Evolutionary conservation across 1,140 invertebrate species (phyloP).

Genomic region (Hormaphis cornu): DNA sequence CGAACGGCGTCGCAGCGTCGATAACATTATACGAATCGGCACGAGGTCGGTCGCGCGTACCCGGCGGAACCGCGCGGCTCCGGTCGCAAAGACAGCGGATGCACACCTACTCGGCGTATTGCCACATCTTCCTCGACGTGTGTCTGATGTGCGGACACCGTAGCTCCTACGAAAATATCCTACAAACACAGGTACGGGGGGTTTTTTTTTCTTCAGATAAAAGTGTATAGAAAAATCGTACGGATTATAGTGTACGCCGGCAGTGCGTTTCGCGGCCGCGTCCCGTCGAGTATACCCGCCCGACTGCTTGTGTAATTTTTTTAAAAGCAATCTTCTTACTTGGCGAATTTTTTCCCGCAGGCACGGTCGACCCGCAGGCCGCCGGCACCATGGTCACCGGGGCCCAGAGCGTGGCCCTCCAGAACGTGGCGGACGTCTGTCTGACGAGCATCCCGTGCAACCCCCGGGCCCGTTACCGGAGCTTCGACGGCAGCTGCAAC

Average conservation of each 20-base stretch:
- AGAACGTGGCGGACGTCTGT: slow-evolving; percentile 36
- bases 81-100: no score
- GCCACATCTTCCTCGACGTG: no score
- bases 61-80: neutral
- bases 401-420: slow-evolving; percentile 27
- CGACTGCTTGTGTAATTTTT: neutral
- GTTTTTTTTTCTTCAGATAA: no score
- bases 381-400: slow-evolving; percentile 18
- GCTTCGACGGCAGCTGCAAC: slow-evolving; percentile 65
- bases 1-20: neutral
- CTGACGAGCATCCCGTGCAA: slow-evolving; percentile 33
- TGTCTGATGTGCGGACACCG: no score
- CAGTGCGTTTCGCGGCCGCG: neutral
- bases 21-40: neutral
- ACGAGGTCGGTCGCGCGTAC: slow-evolving; percentile 1
- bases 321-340: no score
- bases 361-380: neutral
- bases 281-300: no score
- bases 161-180: no score
- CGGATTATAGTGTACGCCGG: no score
- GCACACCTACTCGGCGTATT: no score
- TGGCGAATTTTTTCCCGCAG: neutral
- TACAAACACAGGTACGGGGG: no score
- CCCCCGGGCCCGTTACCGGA: slow-evolving; percentile 47
- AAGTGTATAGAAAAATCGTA: no score